These are phyloP conservation scores for Aproaerema taeniolella DNA, from an alignment of 2,888 invertebrate species.

Conservation along the genomic window DNA sequence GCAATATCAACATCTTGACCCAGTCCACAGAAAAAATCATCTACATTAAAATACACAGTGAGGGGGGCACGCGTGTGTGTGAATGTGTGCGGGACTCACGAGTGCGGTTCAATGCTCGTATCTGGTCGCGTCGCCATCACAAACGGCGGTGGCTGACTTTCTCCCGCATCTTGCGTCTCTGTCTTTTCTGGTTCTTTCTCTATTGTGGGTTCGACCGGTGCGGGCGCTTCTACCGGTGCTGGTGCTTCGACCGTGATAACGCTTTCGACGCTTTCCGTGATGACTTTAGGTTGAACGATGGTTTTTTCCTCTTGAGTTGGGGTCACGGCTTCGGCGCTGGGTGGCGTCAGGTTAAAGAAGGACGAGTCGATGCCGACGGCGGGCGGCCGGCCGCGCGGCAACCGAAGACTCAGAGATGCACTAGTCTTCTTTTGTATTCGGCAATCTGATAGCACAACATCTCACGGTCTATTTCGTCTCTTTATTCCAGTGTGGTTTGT, in stretches of 20 bases:
- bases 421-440: conserved; percentile 66
- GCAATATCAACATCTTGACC: too few relatives aligned
- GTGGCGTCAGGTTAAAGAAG: conserved; percentile 67
- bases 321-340: conserved; percentile 62
- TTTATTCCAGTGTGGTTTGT: too few relatives aligned
- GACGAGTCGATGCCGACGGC: conserved; percentile 54
- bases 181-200: conserved; percentile 25
- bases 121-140: conserved; percentile 55
- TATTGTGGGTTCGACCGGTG: conserved; percentile 9
- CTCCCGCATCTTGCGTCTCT: too few relatives aligned
- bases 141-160: too few relatives aligned
- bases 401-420: conserved; percentile 58
- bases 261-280: conserved; percentile 33
- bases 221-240: conserved; percentile 16
- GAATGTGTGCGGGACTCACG: conserved; percentile 51
- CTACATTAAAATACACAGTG: conserved; percentile 7
- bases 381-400: conserved; percentile 65
- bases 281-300: conserved; percentile 11
- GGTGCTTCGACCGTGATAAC: conserved; percentile 23
- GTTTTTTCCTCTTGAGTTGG: conserved; percentile 34
- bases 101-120: conserved; percentile 65
- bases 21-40: conserved; percentile 17
- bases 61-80: conserved; percentile 11
- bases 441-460: conserved; percentile 60
- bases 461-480: background rate